Percentiles rank a stretch among this genome's conserved stretches.
phyloP scores from a whole-genome alignment of 2,113 vertebrate genomes.

The Cettia cetti region DNA sequence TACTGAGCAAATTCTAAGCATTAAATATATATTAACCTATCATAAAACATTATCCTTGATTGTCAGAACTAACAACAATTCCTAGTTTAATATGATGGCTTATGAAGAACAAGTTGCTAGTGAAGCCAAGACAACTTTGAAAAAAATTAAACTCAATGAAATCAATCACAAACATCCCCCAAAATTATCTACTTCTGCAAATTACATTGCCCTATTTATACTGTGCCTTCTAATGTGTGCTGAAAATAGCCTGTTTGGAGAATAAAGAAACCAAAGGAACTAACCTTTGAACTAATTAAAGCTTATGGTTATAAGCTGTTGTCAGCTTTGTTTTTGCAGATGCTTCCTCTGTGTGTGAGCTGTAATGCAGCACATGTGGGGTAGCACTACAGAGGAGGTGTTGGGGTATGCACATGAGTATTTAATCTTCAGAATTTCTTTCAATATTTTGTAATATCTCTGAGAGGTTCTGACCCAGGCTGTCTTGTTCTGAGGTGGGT shows the following conservation, averaged over 20 bases:
- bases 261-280: not conserved
- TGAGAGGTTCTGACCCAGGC: not conserved
- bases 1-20: not conserved
- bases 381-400: rapidly evolving
- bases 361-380: not conserved
- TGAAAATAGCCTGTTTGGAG: not conserved
- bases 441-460: not conserved
- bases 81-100: not conserved
- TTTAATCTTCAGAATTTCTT: not conserved
- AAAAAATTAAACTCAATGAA: not conserved
- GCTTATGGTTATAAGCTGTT: not conserved
- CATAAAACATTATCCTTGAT: not conserved
- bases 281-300: not conserved
- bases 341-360: not conserved
- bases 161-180: not conserved
- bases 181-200: not conserved
- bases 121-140: not conserved
- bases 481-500: not conserved
- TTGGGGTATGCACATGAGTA: not conserved
- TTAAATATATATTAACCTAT: not conserved
- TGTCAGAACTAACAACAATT: not conserved
- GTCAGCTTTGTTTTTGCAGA: not conserved
- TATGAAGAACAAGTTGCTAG: not conserved
- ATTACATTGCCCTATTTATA: not conserved
- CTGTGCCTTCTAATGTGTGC: not conserved